A percentile compares a stretch with the other conserved stretches of the same genome.
These are phyloP conservation scores for Epizoanthus scotinus DNA, from an alignment of 92 coral and sea anemone genomes.

Conservation along the genomic window DNA sequence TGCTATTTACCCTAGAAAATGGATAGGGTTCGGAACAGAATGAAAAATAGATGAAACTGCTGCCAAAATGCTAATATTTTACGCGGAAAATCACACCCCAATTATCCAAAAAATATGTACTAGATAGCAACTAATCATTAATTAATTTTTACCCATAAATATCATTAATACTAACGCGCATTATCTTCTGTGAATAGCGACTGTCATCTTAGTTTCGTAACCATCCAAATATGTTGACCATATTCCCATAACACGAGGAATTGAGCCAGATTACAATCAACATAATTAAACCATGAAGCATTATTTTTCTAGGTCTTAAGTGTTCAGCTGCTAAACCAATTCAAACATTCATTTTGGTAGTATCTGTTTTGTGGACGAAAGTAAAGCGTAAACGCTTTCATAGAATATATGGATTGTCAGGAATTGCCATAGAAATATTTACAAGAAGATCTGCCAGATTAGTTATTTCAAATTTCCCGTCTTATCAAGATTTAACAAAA, in stretches of 20 bases:
- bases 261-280: background rate
- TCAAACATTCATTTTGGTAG: background rate
- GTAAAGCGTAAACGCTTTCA: background rate
- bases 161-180: no score
- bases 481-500: background rate
- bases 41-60: background rate
- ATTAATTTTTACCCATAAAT: no score
- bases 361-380: background rate
- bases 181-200: no score
- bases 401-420: background rate
- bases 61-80: no score
- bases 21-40: background rate
- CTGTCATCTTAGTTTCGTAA: background rate
- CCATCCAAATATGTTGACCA: background rate
- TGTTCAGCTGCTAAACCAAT: background rate
- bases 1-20: no score
- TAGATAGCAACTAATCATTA: no score
- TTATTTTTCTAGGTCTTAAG: background rate
- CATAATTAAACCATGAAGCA: background rate
- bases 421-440: background rate
- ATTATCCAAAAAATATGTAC: no score
- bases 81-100: no score
- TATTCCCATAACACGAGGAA: background rate
- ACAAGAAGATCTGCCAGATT: background rate
- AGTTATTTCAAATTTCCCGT: background rate